A percentile compares a stretch with the other conserved stretches of the same genome.
Conservation (phyloP, 2,113 vertebrate species). For the Limanda limanda region DNA sequence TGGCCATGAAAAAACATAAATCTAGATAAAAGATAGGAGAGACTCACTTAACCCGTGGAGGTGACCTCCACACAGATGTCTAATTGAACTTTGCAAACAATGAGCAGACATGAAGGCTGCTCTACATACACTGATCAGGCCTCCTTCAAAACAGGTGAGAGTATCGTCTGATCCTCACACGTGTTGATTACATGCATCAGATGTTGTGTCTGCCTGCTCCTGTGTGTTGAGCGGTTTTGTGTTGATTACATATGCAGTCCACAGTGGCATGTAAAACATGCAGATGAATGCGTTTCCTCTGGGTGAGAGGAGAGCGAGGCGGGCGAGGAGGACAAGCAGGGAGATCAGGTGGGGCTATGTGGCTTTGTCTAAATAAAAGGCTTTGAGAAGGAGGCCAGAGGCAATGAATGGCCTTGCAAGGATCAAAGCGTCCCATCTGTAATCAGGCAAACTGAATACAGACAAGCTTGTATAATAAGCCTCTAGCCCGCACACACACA, state of each 20-base stretch:
- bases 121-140: conserved; percentile 48
- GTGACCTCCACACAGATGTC: conserved; percentile 6
- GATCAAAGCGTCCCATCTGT: conserved; percentile 73
- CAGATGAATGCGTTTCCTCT: conserved; percentile 35
- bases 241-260: conserved; percentile 35
- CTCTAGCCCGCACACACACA: conserved; percentile 31
- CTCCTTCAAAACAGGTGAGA: conserved; percentile 25
- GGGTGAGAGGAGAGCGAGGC: background rate
- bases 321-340: background rate
- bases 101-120: conserved; percentile 15
- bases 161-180: conserved; percentile 16
- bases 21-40: no score
- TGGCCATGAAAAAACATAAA: no score
- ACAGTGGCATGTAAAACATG: conserved; percentile 38
- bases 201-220: conserved; percentile 22
- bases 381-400: conserved; percentile 43
- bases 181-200: background rate
- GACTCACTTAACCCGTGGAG: no score
- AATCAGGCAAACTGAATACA: conserved; percentile 66
- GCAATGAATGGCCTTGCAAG: conserved; percentile 64
- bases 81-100: background rate
- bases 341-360: conserved; percentile 10
- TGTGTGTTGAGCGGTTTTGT: background rate
- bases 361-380: conserved; percentile 65
- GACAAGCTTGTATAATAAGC: conserved; percentile 32